These are phyloP conservation scores for Salticus scenicus DNA, from an alignment of 2,888 invertebrate species.

Conservation along the genomic window DNA sequence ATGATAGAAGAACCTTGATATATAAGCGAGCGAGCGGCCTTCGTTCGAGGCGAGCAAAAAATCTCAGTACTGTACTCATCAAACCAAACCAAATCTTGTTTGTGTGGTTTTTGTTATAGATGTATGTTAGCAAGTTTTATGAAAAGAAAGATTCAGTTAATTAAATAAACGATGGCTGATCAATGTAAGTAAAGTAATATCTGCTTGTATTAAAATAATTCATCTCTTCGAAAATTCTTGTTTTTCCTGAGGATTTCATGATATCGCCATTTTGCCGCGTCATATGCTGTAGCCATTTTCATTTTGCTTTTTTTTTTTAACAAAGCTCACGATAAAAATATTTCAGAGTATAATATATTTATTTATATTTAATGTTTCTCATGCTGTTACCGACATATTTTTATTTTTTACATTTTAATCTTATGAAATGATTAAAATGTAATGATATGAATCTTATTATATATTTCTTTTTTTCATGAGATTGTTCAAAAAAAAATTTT, in stretches of 20 bases:
- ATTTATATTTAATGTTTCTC: not conserved
- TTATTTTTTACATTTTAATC: not conserved
- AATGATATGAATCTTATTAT: too few species aligned
- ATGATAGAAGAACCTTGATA: too few species aligned
- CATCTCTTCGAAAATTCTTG: not conserved
- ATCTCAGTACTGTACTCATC: too few species aligned
- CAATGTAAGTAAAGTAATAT: not conserved
- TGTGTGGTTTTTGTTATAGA: too few species aligned
- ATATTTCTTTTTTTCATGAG: too few species aligned
- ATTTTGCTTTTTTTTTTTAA: not conserved
- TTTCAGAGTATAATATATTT: not conserved
- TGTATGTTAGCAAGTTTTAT: too few species aligned
- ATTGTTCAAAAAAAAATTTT: too few species aligned
- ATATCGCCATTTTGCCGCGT: slow-evolving; percentile 1
- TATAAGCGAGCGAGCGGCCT: too few species aligned
- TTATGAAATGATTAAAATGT: too few species aligned
- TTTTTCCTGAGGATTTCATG: not conserved
- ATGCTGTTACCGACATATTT: not conserved
- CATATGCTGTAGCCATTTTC: not conserved
- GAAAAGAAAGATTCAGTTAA: too few species aligned
- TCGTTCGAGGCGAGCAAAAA: too few species aligned
- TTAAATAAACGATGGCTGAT: not conserved
- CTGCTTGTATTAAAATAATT: not conserved
- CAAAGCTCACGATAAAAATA: not conserved
- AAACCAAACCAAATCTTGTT: too few species aligned